Conservation (phyloP, 2,888 invertebrate genomes). For the Copidosoma aretas region DNA sequence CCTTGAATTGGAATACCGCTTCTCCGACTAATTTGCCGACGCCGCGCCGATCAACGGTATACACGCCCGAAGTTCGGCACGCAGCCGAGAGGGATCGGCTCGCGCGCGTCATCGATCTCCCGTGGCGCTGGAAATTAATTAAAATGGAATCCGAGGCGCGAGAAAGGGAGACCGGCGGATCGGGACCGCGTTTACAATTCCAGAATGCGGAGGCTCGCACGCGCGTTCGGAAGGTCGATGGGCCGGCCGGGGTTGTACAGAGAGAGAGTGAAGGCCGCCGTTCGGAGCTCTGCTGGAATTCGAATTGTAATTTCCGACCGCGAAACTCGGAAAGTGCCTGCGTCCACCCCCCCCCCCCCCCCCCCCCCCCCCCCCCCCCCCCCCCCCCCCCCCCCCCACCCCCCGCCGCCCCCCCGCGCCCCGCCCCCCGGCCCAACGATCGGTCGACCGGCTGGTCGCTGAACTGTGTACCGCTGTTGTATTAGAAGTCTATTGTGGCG, state of each 20-base stretch:
- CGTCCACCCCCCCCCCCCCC: too few species aligned
- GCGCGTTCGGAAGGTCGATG: constrained; percentile 25
- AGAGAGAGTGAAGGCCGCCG: constrained; percentile 33
- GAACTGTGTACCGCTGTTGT: too few species aligned
- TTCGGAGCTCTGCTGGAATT: constrained; percentile 53
- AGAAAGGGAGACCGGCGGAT: constrained; percentile 41
- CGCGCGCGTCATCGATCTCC: constrained; percentile 1
- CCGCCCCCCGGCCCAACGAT: too few species aligned
- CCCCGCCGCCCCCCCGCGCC: not conserved
- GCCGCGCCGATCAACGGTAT: too few species aligned
- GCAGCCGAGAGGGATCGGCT: not conserved
- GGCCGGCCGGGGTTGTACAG: constrained; percentile 11
- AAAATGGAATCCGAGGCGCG: constrained; percentile 54
- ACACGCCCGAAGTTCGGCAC: too few species aligned
- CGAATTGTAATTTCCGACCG: constrained; percentile 60
- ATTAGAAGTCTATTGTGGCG: too few species aligned
- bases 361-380: not conserved
- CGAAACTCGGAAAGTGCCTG: constrained; percentile 51
- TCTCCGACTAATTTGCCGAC: too few species aligned
- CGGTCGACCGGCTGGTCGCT: too few species aligned
- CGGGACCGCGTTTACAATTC: constrained; percentile 56
- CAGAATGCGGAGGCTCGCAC: constrained; percentile 48
- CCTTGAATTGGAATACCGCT: too few species aligned
- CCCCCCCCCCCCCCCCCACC: not conserved
- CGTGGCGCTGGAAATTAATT: constrained; percentile 54